Evolutionary conservation across 2,113 vertebrate species (phyloP).

Genomic region (Ptilorrhoa leucosticta): DNA sequence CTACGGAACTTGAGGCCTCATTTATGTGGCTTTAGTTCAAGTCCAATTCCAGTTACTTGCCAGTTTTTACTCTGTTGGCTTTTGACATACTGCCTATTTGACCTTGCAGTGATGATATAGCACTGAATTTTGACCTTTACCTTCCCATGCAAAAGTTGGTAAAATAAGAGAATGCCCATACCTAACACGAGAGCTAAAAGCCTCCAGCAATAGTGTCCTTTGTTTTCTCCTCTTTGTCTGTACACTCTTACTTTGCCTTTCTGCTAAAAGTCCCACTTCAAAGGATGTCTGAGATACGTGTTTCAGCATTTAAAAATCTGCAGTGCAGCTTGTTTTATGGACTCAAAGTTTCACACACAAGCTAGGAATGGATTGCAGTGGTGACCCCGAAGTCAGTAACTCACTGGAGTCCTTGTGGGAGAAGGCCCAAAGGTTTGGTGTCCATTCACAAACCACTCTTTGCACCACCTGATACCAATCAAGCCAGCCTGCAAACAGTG

Average conservation of each 20-base stretch:
- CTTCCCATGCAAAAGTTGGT: not conserved
- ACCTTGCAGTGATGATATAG: not conserved
- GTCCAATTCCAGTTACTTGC: not conserved
- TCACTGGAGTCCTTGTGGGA: not conserved
- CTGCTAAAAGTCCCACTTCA: not conserved
- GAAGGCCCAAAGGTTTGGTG: not conserved
- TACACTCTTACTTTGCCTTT: not conserved
- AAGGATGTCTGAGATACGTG: not conserved
- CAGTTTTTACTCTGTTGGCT: not conserved
- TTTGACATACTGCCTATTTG: not conserved
- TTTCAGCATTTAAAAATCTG: not conserved
- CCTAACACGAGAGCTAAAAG: not conserved
- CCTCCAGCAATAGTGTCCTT: not conserved
- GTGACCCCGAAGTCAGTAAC: not conserved
- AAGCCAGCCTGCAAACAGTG: not conserved
- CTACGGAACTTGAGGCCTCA: not conserved
- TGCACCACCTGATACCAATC: not conserved
- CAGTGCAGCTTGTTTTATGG: not conserved
- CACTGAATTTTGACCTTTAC: not conserved
- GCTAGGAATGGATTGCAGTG: not conserved
- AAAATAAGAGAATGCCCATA: not conserved
- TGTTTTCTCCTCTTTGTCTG: not conserved
- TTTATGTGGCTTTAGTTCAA: not conserved
- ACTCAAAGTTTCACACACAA: not conserved
- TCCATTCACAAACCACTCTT: not conserved